These are phyloP conservation scores for Etia nguti DNA, from an alignment of 2,113 vertebrate genomes.

Conservation along the genomic window DNA sequence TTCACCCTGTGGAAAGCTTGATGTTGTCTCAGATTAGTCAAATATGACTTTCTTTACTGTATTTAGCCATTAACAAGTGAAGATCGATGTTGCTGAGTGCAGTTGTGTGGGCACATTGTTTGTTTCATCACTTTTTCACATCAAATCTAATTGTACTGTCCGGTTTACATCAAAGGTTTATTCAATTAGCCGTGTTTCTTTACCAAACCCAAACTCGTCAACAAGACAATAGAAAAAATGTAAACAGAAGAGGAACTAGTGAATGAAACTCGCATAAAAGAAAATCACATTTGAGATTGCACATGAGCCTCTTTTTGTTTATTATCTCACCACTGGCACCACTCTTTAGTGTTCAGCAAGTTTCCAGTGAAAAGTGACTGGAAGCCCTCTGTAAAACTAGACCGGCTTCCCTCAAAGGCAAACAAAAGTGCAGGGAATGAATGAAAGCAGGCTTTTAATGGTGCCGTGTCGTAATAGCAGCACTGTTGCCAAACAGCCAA, in stretches of 20 bases:
- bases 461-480: constrained; percentile 3
- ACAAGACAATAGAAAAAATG: background rate
- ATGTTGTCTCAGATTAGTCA: background rate
- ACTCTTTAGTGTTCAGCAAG: background rate
- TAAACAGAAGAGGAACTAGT: background rate
- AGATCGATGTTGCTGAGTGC: background rate
- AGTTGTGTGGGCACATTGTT: background rate
- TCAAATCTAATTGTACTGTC: background rate
- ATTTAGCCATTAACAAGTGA: background rate
- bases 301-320: background rate
- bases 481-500: constrained; percentile 22
- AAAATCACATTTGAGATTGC: background rate
- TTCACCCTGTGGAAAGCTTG: background rate
- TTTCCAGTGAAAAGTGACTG: background rate
- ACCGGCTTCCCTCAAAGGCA: constrained; percentile 15
- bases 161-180: background rate
- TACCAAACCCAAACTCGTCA: background rate
- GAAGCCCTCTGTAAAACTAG: constrained; percentile 5
- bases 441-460: constrained; percentile 44
- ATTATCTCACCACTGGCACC: background rate
- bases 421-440: constrained; percentile 30
- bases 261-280: background rate
- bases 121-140: background rate
- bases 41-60: background rate
- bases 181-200: background rate